phyloP scores from a whole-genome alignment of 30 jellyfish, hydroid and myxozoan genomes.

The Aurelia sp. region DNA sequence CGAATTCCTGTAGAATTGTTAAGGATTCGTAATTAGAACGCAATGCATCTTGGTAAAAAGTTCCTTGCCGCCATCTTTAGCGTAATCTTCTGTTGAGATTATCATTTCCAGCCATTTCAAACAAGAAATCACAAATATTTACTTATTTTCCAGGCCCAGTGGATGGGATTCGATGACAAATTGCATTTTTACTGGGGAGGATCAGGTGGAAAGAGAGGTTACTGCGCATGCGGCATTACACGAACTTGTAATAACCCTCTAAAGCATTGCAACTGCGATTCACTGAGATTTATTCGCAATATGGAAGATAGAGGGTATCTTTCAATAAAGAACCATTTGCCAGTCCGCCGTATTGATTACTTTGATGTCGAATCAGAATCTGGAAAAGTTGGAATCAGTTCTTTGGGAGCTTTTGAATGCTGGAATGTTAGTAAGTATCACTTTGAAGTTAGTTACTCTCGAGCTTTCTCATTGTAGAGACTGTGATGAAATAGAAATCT shows the following conservation, averaged over 20 bases:
- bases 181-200: conserved; percentile 99
- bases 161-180: conserved; percentile 98
- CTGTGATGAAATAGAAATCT: no score
- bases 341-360: conserved; percentile 90
- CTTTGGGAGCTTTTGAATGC: conserved; percentile 92
- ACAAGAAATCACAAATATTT: no score
- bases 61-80: no score
- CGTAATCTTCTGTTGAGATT: no score
- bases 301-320: conserved; percentile 87
- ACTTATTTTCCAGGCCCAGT: conserved; percentile 55
- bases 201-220: conserved; percentile 82
- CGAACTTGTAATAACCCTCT: conserved; percentile 51
- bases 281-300: conserved; percentile 2
- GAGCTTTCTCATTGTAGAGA: no score
- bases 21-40: no score
- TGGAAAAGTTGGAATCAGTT: conserved; percentile 70
- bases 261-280: conserved; percentile 89
- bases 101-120: no score
- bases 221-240: conserved; percentile 94
- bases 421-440: conserved; percentile 77
- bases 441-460: no score
- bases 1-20: no score
- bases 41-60: no score
- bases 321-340: conserved; percentile 87
- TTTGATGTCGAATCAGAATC: conserved; percentile 79